A percentile compares a stretch with the other conserved stretches of the same genome.
Conservation (phyloP, 2,888 invertebrate species). For the Leucoma salicis region DNA sequence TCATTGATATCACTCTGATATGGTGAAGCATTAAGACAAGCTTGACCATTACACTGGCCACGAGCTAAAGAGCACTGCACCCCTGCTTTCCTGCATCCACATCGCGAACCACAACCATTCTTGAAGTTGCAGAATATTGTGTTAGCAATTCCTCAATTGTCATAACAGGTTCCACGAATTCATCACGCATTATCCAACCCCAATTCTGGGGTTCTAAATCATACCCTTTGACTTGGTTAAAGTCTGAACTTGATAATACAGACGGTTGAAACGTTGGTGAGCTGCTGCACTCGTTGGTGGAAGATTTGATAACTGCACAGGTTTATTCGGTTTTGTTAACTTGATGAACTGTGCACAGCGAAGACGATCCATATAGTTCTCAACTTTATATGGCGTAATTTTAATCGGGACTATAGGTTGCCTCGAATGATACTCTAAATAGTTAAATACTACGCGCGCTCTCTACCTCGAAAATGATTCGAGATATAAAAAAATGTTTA, state of each 20-base stretch:
- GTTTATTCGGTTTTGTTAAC: too few relatives aligned
- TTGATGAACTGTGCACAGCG: slow-evolving; percentile 29
- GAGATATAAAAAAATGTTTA: too few relatives aligned
- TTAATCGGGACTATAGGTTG: too few relatives aligned
- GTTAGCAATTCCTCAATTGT: slow-evolving; percentile 17
- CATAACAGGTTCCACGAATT: slow-evolving; percentile 38
- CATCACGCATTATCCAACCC: slow-evolving; percentile 37
- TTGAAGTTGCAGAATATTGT: slow-evolving; percentile 29
- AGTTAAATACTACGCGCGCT: too few relatives aligned
- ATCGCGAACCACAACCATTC: slow-evolving; percentile 12
- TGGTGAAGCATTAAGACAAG: slow-evolving; percentile 22
- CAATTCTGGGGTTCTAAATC: slow-evolving; percentile 12
- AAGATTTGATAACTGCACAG: slow-evolving; percentile 37
- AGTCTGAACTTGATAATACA: not conserved
- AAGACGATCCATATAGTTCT: slow-evolving; percentile 24
- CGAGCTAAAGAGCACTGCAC: slow-evolving; percentile 25
- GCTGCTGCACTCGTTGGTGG: too few relatives aligned
- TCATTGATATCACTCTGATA: too few relatives aligned
- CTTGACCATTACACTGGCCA: slow-evolving; percentile 2
- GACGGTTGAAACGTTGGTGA: slow-evolving; percentile 15
- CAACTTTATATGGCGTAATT: too few relatives aligned
- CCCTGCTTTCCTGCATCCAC: slow-evolving; percentile 23
- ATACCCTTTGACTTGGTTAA: slow-evolving; percentile 6
- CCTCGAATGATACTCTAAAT: too few relatives aligned
- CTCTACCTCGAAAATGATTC: too few relatives aligned